A percentile compares a stretch with the other conserved stretches of the same genome.
phyloP scores from a whole-genome alignment of 2,888 invertebrate genomes.

The Melieria picta region DNA sequence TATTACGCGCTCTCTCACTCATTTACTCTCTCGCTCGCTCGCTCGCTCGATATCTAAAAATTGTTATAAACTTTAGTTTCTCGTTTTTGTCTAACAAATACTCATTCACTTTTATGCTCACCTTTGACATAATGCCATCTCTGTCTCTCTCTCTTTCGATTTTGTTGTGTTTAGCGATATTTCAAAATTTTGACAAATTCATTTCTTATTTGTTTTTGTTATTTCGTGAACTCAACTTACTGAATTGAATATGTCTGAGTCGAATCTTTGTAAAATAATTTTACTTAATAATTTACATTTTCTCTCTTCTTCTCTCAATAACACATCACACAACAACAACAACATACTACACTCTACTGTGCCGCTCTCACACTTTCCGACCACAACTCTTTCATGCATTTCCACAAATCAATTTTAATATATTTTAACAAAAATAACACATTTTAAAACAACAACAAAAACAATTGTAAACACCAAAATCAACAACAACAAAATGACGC shows the following conservation, averaged over 20 bases:
- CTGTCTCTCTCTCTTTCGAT: conserved; percentile 16
- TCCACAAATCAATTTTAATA: conserved; percentile 2
- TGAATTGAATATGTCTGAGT: no score
- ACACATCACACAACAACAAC: no score
- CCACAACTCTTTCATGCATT: conserved; percentile 3
- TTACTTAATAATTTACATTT: conserved; percentile 25
- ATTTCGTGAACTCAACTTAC: no score
- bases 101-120: no score
- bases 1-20: no score
- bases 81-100: conserved; percentile 25
- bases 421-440: conserved; percentile 23
- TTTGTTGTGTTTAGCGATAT: background rate
- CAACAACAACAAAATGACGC: conserved; percentile 27
- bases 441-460: conserved; percentile 20
- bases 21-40: no score
- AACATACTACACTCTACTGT: background rate
- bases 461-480: conserved; percentile 5
- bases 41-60: no score
- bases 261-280: background rate
- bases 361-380: conserved; percentile 12
- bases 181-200: no score
- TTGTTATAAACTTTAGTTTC: conserved; percentile 9
- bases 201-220: no score
- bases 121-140: conserved; percentile 24
- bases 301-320: conserved; percentile 19